A percentile compares a stretch with the other conserved stretches of the same genome.
phyloP scores from a whole-genome alignment of 1,140 invertebrate species.

The Polypedilum pembai region DNA sequence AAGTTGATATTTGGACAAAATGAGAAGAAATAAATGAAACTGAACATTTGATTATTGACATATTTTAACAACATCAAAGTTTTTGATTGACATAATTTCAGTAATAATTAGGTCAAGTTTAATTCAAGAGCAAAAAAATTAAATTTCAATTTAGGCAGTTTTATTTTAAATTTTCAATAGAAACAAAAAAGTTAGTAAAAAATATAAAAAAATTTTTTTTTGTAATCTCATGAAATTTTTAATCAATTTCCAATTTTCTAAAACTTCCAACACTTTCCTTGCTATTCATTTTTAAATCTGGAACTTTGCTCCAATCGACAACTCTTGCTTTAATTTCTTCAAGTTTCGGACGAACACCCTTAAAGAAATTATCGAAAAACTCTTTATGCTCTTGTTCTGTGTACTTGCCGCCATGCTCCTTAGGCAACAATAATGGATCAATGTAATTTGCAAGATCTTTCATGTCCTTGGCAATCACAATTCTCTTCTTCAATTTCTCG shows the following conservation, averaged over 20 bases:
- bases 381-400: slow-evolving; percentile 67
- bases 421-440: slow-evolving; percentile 61
- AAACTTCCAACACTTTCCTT: slow-evolving; percentile 60
- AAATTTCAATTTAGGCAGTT: not conserved
- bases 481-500: slow-evolving; percentile 69
- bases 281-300: slow-evolving; percentile 51
- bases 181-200: not conserved
- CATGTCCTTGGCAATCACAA: slow-evolving; percentile 44
- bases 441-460: slow-evolving; percentile 57
- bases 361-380: slow-evolving; percentile 54
- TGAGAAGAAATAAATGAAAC: too few species aligned
- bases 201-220: not conserved
- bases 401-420: slow-evolving; percentile 68
- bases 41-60: too few species aligned
- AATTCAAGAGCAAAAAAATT: too few species aligned
- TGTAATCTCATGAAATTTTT: slow-evolving; percentile 34
- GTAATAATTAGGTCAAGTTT: too few species aligned
- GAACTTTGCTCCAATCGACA: slow-evolving; percentile 46
- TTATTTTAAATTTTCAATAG: not conserved
- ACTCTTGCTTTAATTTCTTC: slow-evolving; percentile 64
- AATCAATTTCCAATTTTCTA: slow-evolving; percentile 65
- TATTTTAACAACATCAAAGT: too few species aligned
- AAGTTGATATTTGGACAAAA: too few species aligned
- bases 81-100: too few species aligned
- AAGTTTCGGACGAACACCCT: slow-evolving; percentile 52